phyloP scores from a whole-genome alignment of 1,140 invertebrate species.

The Mactra quadrangularis region DNA sequence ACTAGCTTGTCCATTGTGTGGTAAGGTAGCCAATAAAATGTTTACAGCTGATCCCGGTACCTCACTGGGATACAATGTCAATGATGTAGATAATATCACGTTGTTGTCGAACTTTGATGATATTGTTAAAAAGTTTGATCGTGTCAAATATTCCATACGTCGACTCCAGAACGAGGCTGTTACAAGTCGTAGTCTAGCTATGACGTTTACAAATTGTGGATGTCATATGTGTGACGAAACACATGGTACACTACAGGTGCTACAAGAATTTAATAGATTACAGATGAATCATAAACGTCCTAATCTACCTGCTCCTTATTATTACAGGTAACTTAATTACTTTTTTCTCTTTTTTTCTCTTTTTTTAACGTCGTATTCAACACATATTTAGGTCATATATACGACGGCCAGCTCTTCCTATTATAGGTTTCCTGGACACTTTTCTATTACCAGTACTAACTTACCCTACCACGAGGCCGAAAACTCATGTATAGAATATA shows the following conservation, averaged over 20 bases:
- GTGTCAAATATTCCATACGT: slow-evolving; percentile 70
- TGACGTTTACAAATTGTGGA: slow-evolving; percentile 77
- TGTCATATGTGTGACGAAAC: slow-evolving; percentile 78
- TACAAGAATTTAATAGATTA: slow-evolving; percentile 77
- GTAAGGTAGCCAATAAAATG: slow-evolving; percentile 58
- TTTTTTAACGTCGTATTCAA: no score
- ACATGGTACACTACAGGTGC: slow-evolving; percentile 77
- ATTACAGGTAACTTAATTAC: slow-evolving; percentile 65
- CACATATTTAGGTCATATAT: no score
- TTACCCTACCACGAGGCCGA: no score
- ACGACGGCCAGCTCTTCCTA: no score
- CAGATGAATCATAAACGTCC: slow-evolving; percentile 74
- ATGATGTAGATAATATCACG: slow-evolving; percentile 69
- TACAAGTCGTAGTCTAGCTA: slow-evolving; percentile 72
- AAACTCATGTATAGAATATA: no score
- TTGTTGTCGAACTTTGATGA: slow-evolving; percentile 79
- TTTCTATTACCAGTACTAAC: no score
- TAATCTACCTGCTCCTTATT: slow-evolving; percentile 65
- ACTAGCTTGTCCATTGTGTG: slow-evolving; percentile 71
- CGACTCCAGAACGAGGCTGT: slow-evolving; percentile 76
- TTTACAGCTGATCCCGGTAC: slow-evolving; percentile 34
- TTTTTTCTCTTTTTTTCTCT: no score
- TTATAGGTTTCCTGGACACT: no score
- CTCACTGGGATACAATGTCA: slow-evolving; percentile 54
- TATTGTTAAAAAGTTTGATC: slow-evolving; percentile 76